A percentile compares a stretch with the other conserved stretches of the same genome.
Conservation (phyloP, 1,140 invertebrate species). For the Listronotus bonariensis region DNA sequence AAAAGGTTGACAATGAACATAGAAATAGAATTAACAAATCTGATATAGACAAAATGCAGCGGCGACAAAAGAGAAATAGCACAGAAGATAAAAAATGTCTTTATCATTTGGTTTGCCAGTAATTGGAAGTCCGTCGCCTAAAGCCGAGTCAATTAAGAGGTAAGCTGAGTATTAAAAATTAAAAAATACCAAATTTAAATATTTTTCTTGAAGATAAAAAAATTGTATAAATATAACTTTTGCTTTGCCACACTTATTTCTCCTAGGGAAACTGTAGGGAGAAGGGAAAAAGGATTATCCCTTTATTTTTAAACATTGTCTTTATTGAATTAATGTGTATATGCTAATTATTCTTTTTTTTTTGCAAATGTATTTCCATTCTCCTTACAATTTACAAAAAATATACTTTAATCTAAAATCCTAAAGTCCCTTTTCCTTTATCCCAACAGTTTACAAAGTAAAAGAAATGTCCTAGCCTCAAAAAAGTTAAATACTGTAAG, state of each 20-base stretch:
- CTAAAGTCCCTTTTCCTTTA: slow-evolving; percentile 44
- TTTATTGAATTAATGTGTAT: no score
- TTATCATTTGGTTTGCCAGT: slow-evolving; percentile 11
- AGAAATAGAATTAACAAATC: background rate
- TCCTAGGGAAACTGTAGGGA: slow-evolving; percentile 40
- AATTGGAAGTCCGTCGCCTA: slow-evolving; percentile 19
- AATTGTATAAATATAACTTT: no score
- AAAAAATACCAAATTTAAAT: no score
- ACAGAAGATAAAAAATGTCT: slow-evolving; percentile 13
- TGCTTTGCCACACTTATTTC: background rate
- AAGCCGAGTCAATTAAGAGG: slow-evolving; percentile 39
- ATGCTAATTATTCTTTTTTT: no score
- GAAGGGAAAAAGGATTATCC: slow-evolving; percentile 36
- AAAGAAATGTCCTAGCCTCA: slow-evolving; percentile 21
- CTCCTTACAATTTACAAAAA: slow-evolving; percentile 36
- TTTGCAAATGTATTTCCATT: slow-evolving; percentile 34
- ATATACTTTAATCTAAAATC: background rate
- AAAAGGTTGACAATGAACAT: background rate
- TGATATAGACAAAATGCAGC: slow-evolving; percentile 8
- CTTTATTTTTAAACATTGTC: background rate
- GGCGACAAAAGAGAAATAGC: slow-evolving; percentile 2
- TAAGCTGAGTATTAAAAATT: slow-evolving; percentile 7
- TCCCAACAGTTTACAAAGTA: slow-evolving; percentile 28
- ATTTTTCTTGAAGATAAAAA: no score
- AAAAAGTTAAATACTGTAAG: slow-evolving; percentile 51